Conservation (phyloP, 2,888 invertebrate genomes). For the Cerastis leucographa region DNA sequence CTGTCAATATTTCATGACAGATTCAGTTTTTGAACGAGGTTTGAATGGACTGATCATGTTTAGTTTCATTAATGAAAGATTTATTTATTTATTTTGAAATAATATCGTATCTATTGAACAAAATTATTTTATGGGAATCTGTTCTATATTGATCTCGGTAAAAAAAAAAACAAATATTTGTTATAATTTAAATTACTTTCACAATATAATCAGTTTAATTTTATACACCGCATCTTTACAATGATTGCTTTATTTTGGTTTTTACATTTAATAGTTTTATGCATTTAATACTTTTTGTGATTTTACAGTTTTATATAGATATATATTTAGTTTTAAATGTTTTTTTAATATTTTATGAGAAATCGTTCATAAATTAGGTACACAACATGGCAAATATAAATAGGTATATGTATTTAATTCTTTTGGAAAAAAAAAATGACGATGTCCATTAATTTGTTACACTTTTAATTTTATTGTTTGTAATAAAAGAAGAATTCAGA, state of each 20-base stretch:
- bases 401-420: background rate
- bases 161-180: constrained; percentile 12
- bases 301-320: constrained; percentile 31
- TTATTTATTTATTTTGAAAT: background rate
- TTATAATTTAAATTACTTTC: constrained; percentile 60
- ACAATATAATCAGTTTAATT: constrained; percentile 64
- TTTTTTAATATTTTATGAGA: constrained; percentile 36
- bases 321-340: constrained; percentile 33
- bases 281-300: constrained; percentile 41
- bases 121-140: background rate
- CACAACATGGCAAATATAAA: background rate
- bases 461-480: background rate
- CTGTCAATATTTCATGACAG: background rate
- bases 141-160: constrained; percentile 51
- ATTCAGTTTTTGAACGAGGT: background rate
- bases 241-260: constrained; percentile 74
- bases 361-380: constrained; percentile 28
- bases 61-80: background rate
- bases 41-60: background rate
- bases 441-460: background rate
- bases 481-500: background rate
- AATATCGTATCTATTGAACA: background rate
- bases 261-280: constrained; percentile 39
- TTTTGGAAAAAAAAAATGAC: background rate
- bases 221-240: constrained; percentile 80